Evolutionary conservation across 1,140 invertebrate genomes (phyloP), one percentile per base, ranked within the genome.

Genomic region (Drosophila busckii): DNA sequence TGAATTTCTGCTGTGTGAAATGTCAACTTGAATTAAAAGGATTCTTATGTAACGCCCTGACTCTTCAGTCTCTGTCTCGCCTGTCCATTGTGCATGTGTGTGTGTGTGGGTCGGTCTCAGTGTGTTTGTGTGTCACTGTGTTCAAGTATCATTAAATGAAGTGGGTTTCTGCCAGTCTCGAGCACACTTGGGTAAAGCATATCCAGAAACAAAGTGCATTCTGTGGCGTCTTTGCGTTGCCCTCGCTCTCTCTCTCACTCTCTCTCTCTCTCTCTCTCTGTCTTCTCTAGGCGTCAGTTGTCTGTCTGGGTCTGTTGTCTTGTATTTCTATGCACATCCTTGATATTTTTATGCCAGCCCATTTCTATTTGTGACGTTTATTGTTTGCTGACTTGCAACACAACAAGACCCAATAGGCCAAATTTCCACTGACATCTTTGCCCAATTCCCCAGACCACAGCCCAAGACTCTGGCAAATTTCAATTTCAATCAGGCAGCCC

Each of bases 71-170:
- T 37, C 49, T 44, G 38, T 40, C 45, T 61, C 44, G 49, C 50
- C 50, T 31, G 29, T 6, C 25, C 32, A 23, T 38, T 44, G 37
- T 34, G 19, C 45, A 37, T 63, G 44, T 46, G 8, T 53, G 29
- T 40, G 2, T 55, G 20, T 44, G 20, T 53, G 9, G 15, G 16
- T 25, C 28, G 46, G 50, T 32, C 45, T 73, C 68, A 80, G 64
- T 82, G 75, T 82, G 75, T 80, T 80, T 80, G 75, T 80, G 75
- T 80, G 75, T 82, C 75, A 80, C 75, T 82, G 75, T 83, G 76
- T 83, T 83, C 80, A 78, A 85, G 83, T 85, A 83, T 85, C 83
- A 85, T 85, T 85, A 85, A 85, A 85, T 83, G 71, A 85, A 85
- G 83, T 85, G 83, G 83, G 76, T 85, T 85, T 82, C 71, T 85